phyloP scores from a whole-genome alignment of 2,797 vertebrate genomes.

The Heteromormyrus szaboi region DNA sequence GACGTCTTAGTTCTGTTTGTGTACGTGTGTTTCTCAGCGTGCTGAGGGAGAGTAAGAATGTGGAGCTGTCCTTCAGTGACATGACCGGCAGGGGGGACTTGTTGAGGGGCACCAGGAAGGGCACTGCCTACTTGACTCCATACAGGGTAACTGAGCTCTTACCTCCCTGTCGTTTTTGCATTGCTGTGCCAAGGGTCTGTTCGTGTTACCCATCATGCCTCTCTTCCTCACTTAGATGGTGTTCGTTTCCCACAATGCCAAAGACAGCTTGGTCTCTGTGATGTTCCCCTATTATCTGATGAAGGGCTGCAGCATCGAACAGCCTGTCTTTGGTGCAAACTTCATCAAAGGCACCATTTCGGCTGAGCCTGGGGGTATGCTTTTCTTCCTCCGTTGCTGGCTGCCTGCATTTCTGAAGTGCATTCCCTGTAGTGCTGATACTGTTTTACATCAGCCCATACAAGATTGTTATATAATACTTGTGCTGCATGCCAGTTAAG shows the following conservation, averaged over 20 bases:
- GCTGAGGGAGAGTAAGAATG: slow-evolving; percentile 75
- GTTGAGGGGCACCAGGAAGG: slow-evolving; percentile 82
- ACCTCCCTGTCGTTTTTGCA: not conserved
- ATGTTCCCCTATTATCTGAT: slow-evolving; percentile 90
- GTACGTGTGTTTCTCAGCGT: slow-evolving; percentile 53
- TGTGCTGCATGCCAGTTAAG: not conserved
- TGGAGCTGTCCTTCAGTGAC: slow-evolving; percentile 85
- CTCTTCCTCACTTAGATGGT: slow-evolving; percentile 63
- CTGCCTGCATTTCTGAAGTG: not conserved
- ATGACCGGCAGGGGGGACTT: slow-evolving; percentile 60
- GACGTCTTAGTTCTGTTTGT: not conserved
- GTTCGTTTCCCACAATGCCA: slow-evolving; percentile 71
- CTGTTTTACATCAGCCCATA: not conserved
- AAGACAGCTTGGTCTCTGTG: slow-evolving; percentile 77
- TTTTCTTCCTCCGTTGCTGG: not conserved
- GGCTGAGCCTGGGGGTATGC: slow-evolving; percentile 75
- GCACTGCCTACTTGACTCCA: slow-evolving; percentile 79
- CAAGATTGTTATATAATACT: not conserved
- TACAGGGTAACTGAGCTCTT: slow-evolving; percentile 30
- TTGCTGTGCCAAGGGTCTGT: not conserved
- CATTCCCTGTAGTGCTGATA: not conserved
- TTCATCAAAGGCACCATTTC: slow-evolving; percentile 83
- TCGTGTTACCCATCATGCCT: not conserved
- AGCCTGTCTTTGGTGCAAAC: slow-evolving; percentile 84
- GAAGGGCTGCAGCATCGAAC: slow-evolving; percentile 83